Evolutionary conservation across 1,140 invertebrate species (phyloP).

Genomic region (roundworm (Caenorhabditis elegans)): WBcel235 BX284603.4:4177001-4177500

Average conservation of each 20-base stretch:
- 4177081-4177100: neutral
- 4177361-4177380: neutral
- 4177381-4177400: neutral
- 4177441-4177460: neutral
- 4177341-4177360: neutral
- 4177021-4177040: neutral
- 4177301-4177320: neutral
- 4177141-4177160: neutral
- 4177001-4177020: neutral
- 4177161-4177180: neutral
- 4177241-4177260: neutral
- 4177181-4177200: constrained; percentile 3
- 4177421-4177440: neutral
- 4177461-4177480: neutral
- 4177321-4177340: no score
- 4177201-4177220: neutral
- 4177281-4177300: neutral
- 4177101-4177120: neutral
- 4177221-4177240: neutral
- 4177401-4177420: neutral
- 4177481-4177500: neutral
- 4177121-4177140: neutral
- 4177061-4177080: neutral
- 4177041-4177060: neutral
- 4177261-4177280: neutral